Conservation (phyloP, 2,888 invertebrate genomes). For the Lomographa bimaculata region DNA sequence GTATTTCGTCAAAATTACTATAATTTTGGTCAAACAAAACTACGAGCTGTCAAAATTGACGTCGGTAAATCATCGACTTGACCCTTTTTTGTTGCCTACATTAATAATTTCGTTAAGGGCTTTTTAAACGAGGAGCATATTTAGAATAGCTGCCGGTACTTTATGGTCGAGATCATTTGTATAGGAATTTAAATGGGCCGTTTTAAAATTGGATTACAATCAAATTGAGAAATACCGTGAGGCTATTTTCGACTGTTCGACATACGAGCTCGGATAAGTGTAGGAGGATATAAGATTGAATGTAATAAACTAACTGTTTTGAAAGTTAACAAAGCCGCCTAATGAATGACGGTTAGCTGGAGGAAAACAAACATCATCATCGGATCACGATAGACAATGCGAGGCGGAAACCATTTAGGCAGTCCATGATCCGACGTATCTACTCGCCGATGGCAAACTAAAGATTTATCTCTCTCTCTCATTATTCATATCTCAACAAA, state of each 20-base stretch:
- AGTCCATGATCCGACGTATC: constrained; percentile 33
- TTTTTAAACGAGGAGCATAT: constrained; percentile 77
- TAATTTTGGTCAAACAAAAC: constrained; percentile 80
- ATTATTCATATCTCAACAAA: constrained; percentile 81
- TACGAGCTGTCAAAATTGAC: constrained; percentile 80
- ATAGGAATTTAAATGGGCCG: constrained; percentile 70
- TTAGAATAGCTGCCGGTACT: constrained; percentile 75
- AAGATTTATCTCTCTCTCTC: constrained; percentile 65
- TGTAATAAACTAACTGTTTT: constrained; percentile 17
- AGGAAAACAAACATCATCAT: constrained; percentile 24
- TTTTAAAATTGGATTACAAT: constrained; percentile 64
- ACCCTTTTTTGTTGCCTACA: constrained; percentile 69
- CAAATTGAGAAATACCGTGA: constrained; percentile 43
- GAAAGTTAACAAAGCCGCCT: constrained; percentile 22
- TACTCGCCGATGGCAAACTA: constrained; percentile 49
- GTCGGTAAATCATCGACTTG: constrained; percentile 77
- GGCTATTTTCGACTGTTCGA: constrained; percentile 43
- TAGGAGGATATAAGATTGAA: constrained; percentile 16
- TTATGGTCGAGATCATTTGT: constrained; percentile 68
- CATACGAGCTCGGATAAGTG: constrained; percentile 11
- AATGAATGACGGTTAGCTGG: constrained; percentile 17
- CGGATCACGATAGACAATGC: constrained; percentile 25
- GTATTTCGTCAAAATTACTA: constrained; percentile 79
- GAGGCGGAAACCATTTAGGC: constrained; percentile 54
- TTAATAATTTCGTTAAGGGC: constrained; percentile 80